Percentiles rank a stretch among this genome's conserved stretches.
Evolutionary conservation across 2,113 vertebrate genomes (phyloP).

Genomic region (Carassius gibelio): DNA sequence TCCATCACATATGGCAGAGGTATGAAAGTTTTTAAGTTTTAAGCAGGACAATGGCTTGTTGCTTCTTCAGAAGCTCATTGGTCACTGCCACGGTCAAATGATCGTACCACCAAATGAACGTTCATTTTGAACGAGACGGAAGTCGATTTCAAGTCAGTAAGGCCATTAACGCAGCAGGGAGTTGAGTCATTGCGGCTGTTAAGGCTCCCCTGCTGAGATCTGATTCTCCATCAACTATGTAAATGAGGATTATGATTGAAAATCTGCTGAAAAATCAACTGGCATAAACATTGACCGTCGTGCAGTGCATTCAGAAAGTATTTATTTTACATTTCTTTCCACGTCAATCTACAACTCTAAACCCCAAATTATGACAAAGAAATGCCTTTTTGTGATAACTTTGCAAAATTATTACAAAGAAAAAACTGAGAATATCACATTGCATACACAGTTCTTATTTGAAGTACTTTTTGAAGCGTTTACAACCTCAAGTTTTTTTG

Average conservation of each 20-base stretch:
- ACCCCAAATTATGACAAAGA: not conserved
- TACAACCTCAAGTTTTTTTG: not conserved
- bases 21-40: not conserved
- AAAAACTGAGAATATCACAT: not conserved
- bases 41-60: not conserved
- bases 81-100: not conserved
- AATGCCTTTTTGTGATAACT: not conserved
- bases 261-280: not conserved
- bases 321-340: not conserved
- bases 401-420: not conserved
- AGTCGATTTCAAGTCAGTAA: constrained; percentile 6
- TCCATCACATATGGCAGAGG: not conserved
- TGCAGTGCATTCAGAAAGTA: not conserved
- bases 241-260: constrained; percentile 10
- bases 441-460: not conserved
- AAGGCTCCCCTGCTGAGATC: constrained; percentile 13
- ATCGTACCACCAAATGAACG: not conserved
- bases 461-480: not conserved
- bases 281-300: not conserved
- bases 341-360: not conserved
- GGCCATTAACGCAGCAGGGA: not conserved
- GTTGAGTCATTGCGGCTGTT: constrained; percentile 10
- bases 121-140: not conserved
- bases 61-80: constrained; percentile 8
- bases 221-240: constrained; percentile 2